phyloP scores from a whole-genome alignment of 2,797 vertebrate species.

The Tadarida brasiliensis region DNA sequence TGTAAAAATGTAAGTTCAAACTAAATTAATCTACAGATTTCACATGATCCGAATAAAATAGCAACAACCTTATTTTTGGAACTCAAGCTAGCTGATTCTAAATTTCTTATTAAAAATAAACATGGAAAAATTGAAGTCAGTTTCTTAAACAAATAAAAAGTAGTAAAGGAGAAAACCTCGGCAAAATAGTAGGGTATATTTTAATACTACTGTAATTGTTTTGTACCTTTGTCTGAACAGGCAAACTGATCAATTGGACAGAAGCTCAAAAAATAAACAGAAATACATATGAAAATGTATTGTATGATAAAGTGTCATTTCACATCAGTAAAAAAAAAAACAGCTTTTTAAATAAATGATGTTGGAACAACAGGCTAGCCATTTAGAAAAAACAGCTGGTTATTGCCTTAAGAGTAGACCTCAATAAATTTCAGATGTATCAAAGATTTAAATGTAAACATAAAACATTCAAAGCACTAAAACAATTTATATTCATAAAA shows the following conservation, averaged over 20 bases:
- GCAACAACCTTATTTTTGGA: constrained; percentile 81
- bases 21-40: constrained; percentile 81
- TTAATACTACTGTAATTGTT: constrained; percentile 56
- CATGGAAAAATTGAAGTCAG: constrained; percentile 74
- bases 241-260: background rate
- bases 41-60: constrained; percentile 81
- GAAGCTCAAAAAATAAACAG: background rate
- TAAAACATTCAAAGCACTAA: constrained; percentile 25
- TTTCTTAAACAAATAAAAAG: constrained; percentile 71
- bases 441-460: constrained; percentile 57
- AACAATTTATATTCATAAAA: background rate
- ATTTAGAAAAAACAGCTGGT: background rate
- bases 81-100: constrained; percentile 79
- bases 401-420: background rate
- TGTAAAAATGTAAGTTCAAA: constrained; percentile 74
- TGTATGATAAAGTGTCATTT: background rate
- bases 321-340: background rate
- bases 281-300: background rate
- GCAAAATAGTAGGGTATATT: constrained; percentile 59
- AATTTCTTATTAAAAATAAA: constrained; percentile 83
- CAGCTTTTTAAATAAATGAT: constrained; percentile 23
- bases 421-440: constrained; percentile 2
- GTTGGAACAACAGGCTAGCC: background rate
- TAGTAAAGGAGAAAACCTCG: constrained; percentile 60
- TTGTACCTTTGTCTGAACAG: background rate